Evolutionary conservation across 2,888 invertebrate genomes (phyloP), one percentile per base, ranked within the genome.

Genomic region (Maniola hyperantus): DNA sequence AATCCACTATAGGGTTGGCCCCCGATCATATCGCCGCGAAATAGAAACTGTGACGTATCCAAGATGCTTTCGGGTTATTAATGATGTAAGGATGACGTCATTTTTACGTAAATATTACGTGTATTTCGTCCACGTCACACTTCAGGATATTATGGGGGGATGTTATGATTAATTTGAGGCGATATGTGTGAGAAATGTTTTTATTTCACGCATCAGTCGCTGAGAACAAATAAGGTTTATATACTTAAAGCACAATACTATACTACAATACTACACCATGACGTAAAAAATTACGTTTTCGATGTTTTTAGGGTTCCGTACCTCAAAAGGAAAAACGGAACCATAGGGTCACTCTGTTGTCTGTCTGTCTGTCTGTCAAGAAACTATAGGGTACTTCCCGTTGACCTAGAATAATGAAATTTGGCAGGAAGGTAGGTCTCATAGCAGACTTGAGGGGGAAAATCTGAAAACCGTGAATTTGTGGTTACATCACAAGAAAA

Each of bases 1-100:
- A 83, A 83, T 79, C 70, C 68, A 60, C 48, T 48, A 26, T 26
- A 60, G 64, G 64, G 60, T 55, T 67, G 67, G 39, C 39, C 5
- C 50, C 15, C 34, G 33, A 59, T 34, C 34, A 59, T 59, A 48
- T 46, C 33, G 33, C 46, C 59, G 59, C 34, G 48, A 59, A 59
- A 44, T 46, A 33, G 44, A 26, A 20, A 46, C n/a, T 33, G 48
- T 59, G 34, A 59, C 48, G 34, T 59, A 34, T 48, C 26, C 15
- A 57, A 57, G 57, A 57, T 57, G 39, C 57, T 57, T 42, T 42
- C 36, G 39, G 13, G 39, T 42, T 57, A 57, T 57, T 57, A 42
- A 57, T 57, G 57, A 39, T 42, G 42, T 6, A 13, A 20, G 57
- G 18, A 20, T 57, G 57, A 57, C 57, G 57, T 57, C 39, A 57